Percentiles rank a stretch among this genome's conserved stretches.
These are phyloP conservation scores for Forbesichthys papilliferus DNA, from an alignment of 2,113 vertebrate species.

Conservation along the genomic window DNA sequence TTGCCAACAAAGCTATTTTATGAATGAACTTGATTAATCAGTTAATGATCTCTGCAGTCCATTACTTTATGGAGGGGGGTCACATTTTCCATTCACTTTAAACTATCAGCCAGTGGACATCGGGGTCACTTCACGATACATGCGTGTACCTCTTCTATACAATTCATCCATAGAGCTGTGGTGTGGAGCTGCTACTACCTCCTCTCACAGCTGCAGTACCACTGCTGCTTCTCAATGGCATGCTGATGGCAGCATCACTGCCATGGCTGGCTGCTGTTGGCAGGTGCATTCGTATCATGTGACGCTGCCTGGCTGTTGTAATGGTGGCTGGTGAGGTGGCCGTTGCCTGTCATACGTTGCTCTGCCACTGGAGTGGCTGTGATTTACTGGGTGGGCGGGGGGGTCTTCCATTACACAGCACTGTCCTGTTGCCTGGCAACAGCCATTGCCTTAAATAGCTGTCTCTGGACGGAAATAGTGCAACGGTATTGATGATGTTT, in stretches of 20 bases:
- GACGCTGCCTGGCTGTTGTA: constrained; percentile 29
- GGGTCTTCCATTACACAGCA: constrained; percentile 64
- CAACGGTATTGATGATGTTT: constrained; percentile 56
- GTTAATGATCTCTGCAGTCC: constrained; percentile 19
- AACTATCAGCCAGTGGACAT: background rate
- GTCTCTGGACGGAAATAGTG: constrained; percentile 68
- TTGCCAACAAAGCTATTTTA: background rate
- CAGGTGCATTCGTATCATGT: constrained; percentile 37
- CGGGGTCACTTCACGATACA: constrained; percentile 6
- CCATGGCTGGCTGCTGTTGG: constrained; percentile 4
- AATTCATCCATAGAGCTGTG: background rate
- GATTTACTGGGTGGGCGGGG: constrained; percentile 50
- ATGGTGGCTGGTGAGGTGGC: constrained; percentile 66
- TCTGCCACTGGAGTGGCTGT: constrained; percentile 53
- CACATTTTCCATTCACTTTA: background rate
- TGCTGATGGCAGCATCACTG: constrained; percentile 17
- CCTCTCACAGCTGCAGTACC: constrained; percentile 38
- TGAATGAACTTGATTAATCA: constrained; percentile 24
- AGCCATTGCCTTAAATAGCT: constrained; percentile 79
- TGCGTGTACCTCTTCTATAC: background rate
- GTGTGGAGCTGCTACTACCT: constrained; percentile 23
- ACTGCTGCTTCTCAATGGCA: constrained; percentile 16
- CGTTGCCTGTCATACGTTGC: constrained; percentile 62
- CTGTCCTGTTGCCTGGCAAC: constrained; percentile 82
- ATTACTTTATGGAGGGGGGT: background rate